Base-by-base conservation (phyloP, 2,113 vertebrate genomes). In the Hemiscyllium ocellatum region DNA sequence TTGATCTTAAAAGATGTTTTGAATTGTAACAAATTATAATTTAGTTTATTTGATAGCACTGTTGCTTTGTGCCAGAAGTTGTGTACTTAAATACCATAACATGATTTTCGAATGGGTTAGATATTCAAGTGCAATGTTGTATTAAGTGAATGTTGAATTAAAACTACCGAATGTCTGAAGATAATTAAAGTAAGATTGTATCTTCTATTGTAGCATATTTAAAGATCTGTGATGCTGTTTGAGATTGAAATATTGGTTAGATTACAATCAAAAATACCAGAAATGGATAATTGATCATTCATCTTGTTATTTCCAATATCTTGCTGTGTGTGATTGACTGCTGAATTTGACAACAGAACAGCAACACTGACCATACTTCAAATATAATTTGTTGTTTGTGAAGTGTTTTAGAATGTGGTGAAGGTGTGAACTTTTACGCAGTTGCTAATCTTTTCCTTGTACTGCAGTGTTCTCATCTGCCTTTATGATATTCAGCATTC, bases 401-500 rank as follows among this genome's bases (percentile, higher is more conserved):
- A 87, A 24, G 0, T 89, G 50, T 12, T 89, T 56, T 52, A 26
- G 22, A 24, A 56, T 56, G 6, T 56, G 10, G 3, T 17, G 52
- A 90, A 65, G 26, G 15, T 13, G n/a, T 90, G 61, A 61, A 19
- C 37, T 80, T 1, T 22, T 86, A 19, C 37, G 50, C 50, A 24
- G 47, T 52, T 52, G 52, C 29, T 61, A 61, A 65, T 15, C 19
- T 19, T 15, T 42, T 94, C 37, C 37, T 47, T 70, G 93, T 94
- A 94, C 90, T 70, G 66, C 69, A 94, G 70, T 69, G 66, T 94
- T 70, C 26, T 61, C 52, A 70, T 70, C 66, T 70, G 8, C 93
- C 93, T 72, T 47, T 72, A 72, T 94, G 93, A 94, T 94, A 69
- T 42, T 94, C 93, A 94, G 65, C 68, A 94, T 94, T 94, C 10